Percentiles rank a stretch among this genome's conserved stretches.
Conservation (phyloP, 2,113 vertebrate species). For the Macquaria australasica region DNA sequence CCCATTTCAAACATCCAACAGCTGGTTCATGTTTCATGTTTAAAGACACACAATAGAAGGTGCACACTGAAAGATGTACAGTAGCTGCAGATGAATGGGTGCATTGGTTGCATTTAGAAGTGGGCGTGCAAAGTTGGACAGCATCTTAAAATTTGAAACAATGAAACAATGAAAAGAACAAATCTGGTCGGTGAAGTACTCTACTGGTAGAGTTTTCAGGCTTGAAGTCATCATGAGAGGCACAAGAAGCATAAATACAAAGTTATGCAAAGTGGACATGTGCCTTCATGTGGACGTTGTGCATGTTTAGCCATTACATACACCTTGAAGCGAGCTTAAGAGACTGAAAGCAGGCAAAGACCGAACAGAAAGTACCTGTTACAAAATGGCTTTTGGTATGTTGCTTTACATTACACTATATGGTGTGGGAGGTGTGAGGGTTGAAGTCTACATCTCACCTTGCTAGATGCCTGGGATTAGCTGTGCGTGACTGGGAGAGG, state of each 20-base stretch:
- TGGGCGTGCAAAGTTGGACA: background rate
- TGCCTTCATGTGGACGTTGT: background rate
- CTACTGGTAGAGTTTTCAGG: background rate
- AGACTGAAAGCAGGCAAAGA: background rate
- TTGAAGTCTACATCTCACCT: slow-evolving; percentile 52
- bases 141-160: background rate
- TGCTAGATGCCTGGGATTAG: slow-evolving; percentile 64
- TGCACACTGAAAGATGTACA: background rate
- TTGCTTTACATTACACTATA: slow-evolving; percentile 31
- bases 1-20: slow-evolving; percentile 40
- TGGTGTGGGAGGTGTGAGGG: slow-evolving; percentile 40
- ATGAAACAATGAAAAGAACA: background rate
- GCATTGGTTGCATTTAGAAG: background rate
- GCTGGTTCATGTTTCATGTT: slow-evolving; percentile 18
- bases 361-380: slow-evolving; percentile 18
- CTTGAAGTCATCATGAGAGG: background rate
- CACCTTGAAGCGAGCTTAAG: background rate
- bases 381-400: slow-evolving; percentile 3
- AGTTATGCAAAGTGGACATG: background rate
- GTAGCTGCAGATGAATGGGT: background rate
- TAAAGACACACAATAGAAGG: background rate
- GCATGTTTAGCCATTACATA: slow-evolving; percentile 2
- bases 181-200: background rate
- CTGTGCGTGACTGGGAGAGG: slow-evolving; percentile 71
- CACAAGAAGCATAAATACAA: background rate